A percentile compares a stretch with the other conserved stretches of the same genome.
phyloP scores from a whole-genome alignment of 1,140 invertebrate genomes.

The Penaeus indicus region DNA sequence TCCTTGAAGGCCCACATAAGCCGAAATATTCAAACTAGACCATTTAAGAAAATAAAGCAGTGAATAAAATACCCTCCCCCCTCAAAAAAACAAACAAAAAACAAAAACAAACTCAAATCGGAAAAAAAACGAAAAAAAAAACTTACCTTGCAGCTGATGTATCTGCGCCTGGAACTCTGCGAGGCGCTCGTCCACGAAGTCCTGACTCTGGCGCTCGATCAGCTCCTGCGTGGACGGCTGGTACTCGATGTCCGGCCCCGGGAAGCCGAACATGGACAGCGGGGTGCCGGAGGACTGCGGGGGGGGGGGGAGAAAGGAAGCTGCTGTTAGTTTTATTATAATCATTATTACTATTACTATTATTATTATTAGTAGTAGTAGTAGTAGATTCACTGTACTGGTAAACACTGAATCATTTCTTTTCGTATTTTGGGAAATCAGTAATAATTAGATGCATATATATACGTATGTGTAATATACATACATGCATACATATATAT shows the following conservation, averaged over 20 bases:
- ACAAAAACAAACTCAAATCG: not conserved
- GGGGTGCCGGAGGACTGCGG: slow-evolving; percentile 58
- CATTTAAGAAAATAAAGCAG: too few species aligned
- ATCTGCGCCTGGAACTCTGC: slow-evolving; percentile 94
- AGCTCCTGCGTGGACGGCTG: slow-evolving; percentile 90
- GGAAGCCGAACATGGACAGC: slow-evolving; percentile 59
- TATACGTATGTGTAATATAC: too few species aligned
- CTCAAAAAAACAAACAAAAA: too few species aligned
- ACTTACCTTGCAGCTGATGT: slow-evolving; percentile 87
- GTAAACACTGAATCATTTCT: too few species aligned
- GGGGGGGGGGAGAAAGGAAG: not conserved
- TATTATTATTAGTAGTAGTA: not conserved
- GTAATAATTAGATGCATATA: too few species aligned
- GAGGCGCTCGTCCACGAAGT: slow-evolving; percentile 93
- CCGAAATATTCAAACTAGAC: too few species aligned
- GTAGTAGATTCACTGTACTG: too few species aligned
- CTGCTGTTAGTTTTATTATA: not conserved
- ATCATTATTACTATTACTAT: not conserved
- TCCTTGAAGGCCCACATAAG: too few species aligned
- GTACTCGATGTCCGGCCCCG: slow-evolving; percentile 75
- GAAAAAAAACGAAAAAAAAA: not conserved
- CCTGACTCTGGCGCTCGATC: slow-evolving; percentile 91
- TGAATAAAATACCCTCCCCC: too few species aligned
- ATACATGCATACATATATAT: too few species aligned
- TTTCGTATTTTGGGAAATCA: too few species aligned